Base-by-base conservation (phyloP, 2,797 vertebrate genomes). In the Xenops minutus region DNA sequence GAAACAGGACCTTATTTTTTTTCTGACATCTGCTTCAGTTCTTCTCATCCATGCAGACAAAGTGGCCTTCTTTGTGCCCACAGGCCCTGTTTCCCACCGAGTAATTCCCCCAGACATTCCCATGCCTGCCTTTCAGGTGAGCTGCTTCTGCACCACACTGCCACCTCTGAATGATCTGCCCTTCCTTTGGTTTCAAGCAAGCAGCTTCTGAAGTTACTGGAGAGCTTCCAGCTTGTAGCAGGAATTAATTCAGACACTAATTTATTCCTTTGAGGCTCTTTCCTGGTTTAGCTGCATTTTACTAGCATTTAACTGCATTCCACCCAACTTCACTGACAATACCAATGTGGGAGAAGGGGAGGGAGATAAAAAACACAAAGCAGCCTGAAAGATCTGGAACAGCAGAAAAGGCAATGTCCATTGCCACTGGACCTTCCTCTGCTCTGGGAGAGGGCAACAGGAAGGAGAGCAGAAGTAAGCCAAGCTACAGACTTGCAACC, bases 221-320 rank as follows among this genome's bases (percentile, higher is more conserved):
- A 77, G 88, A 77, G 51, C 72, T 83, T 85, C 56, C 85, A 91
- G 61, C 48, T 46, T 56, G 36, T 18, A 67, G 58, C 37, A 49
- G 29, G 79, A 92, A 88, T 86, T 83, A 95, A 88, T 85, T 88
- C 80, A 86, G 79, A 77, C 62, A 56, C 46, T 74, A 59, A 77
- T 92, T 74, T 90, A 83, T 85, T 92, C 85, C 81, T 66, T 1
- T 16, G 69, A 58, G 82, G 54, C 30, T 92, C 66, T 69, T 80
- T 48, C 72, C 62, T 56, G 37, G 54, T 61, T 74, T 73, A 88
- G 85, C 63, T 91, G 39, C 27, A 19, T 76, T 91, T 78, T 52
- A 77, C 52, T 76, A 92, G 56, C n/a, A 46, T 84, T 77, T 77
- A 76, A 79, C 59, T 62, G 55, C 55, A 23, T 80, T 88, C 83